Evolutionary conservation across 1,140 invertebrate genomes (phyloP).

Genomic region (Microplitis demolitor): DNA sequence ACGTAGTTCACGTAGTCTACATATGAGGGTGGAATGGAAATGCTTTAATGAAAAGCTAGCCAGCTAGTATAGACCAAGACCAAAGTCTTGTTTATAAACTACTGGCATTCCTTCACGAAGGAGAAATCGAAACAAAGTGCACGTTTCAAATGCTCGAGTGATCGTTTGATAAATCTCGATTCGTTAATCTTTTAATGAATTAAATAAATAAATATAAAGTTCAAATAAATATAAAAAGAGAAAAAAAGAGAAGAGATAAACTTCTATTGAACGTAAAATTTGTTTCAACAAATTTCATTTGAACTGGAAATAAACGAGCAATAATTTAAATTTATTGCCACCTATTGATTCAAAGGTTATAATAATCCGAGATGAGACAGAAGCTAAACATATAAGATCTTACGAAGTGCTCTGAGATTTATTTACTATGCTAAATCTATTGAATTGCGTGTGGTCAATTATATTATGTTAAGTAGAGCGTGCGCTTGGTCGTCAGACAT

Average conservation of each 20-base stretch:
- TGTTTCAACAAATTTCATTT: background rate
- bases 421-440: constrained; percentile 53
- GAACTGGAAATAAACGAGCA: too few relatives aligned
- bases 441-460: constrained; percentile 55
- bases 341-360: too few relatives aligned
- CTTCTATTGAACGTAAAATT: background rate
- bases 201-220: background rate
- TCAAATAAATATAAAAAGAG: background rate
- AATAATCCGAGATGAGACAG: background rate
- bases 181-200: background rate
- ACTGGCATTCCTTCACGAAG: constrained; percentile 20
- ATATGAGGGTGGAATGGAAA: constrained; percentile 2
- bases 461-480: constrained; percentile 55
- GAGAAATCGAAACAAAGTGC: constrained; percentile 1
- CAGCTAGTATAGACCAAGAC: background rate
- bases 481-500: constrained; percentile 39
- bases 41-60: background rate
- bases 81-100: background rate
- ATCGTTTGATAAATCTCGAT: background rate
- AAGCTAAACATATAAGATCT: constrained; percentile 8
- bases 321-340: too few relatives aligned
- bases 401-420: constrained; percentile 31
- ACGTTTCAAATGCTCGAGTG: background rate
- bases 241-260: background rate
- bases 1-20: constrained; percentile 7